Evolutionary conservation across 2,888 invertebrate species (phyloP), one percentile per base, ranked within the genome.

Genomic region (Agrenia bidenticulata): DNA sequence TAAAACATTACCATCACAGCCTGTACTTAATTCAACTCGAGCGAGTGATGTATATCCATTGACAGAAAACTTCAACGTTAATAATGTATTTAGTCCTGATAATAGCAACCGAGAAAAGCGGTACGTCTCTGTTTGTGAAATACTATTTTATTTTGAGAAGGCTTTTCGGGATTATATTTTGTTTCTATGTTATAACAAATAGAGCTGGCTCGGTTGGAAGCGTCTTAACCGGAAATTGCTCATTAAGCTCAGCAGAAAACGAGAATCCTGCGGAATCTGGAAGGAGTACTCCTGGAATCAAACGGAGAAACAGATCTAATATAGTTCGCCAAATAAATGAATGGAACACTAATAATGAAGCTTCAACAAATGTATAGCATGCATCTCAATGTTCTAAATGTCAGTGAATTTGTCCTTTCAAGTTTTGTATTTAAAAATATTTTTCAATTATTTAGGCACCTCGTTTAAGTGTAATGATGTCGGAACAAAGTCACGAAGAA

Each of bases 11-110:
- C 81, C 81, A 0, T 78, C 80, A 23, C 80, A 81, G 69, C 79
- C 80, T n/a, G 27, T 66, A n/a, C 88, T 88, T 75, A 86, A 87
- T 76, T 87, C 87, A 79, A 87, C 87, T 74, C 84, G 90, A 77
- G 88, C 88, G 72, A 89, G 89, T 81, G 87, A 89, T 73, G 88
- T 87, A 77, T 87, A 90, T 80, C 89, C 89, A 0, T 60, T 68
- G 7, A 65, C 70, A 1, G 58, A 64, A 45, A 58, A 24, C 27
- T 58, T 49, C 19, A 58, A 58, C 24, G 37, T 51, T 5, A 26
- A 45, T 26, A 19, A 15, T 15, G 13, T 60, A 9, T 60, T 60
- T 32, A 19, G 42, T n/a, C 2, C 23, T 50, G 27, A 53, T n/a
- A 51, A 49, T 50, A 39, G 15, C 32, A 32, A 7, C 32, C 26